These are phyloP conservation scores for Chrysogorgia sp. DNA, from an alignment of 92 coral and sea anemone genomes.

Conservation along the genomic window DNA sequence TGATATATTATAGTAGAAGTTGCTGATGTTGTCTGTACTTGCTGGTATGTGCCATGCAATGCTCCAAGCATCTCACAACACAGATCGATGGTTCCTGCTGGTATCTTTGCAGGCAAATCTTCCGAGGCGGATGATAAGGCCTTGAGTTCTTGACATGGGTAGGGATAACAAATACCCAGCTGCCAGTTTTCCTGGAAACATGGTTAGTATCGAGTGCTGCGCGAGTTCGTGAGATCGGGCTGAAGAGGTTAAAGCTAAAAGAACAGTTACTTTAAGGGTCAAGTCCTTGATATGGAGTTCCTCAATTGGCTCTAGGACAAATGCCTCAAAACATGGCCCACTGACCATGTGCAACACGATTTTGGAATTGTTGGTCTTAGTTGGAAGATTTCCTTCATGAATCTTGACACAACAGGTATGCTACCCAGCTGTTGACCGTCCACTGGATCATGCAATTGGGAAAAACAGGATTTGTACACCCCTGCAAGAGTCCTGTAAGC, in stretches of 20 bases:
- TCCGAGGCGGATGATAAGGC: conserved; percentile 44
- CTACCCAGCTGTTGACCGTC: conserved; percentile 48
- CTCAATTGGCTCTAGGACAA: conserved; percentile 17
- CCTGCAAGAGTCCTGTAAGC: conserved; percentile 50
- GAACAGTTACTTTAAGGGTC: conserved; percentile 30
- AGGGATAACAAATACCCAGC: conserved; percentile 45
- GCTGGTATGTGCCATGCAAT: no score
- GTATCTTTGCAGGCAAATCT: conserved; percentile 14
- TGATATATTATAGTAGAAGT: no score
- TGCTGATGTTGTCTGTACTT: no score
- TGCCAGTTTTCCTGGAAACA: conserved; percentile 31
- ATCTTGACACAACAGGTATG: conserved; percentile 57
- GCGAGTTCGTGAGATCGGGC: conserved; percentile 55
- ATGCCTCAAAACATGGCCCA: conserved; percentile 10
- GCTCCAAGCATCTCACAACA: conserved; percentile 30
- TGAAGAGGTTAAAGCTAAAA: conserved; percentile 50
- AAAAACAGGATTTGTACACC: conserved; percentile 52
- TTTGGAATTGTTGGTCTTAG: conserved; percentile 16
- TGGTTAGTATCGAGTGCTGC: conserved; percentile 32
- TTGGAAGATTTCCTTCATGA: conserved; percentile 47
- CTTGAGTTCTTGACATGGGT: conserved; percentile 49
- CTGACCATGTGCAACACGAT: conserved; percentile 26
- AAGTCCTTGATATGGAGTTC: conserved; percentile 35
- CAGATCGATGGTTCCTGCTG: conserved; percentile 30
- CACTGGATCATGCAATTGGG: conserved; percentile 53